Percentiles rank a stretch among this genome's conserved stretches.
phyloP scores from a whole-genome alignment of 1,140 invertebrate genomes.

The Pseudomyrmex dendroicus region DNA sequence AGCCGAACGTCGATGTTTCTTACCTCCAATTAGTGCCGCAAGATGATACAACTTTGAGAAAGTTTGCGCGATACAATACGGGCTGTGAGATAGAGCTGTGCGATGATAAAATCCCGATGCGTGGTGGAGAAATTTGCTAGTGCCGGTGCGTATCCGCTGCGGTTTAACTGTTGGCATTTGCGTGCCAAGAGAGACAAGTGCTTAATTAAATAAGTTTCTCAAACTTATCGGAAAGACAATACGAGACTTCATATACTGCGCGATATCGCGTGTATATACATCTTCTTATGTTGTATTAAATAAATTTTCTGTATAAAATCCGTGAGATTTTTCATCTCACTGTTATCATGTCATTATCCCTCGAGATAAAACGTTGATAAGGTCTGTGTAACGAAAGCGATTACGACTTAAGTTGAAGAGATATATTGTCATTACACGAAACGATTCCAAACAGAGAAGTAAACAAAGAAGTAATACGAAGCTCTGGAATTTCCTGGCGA shows the following conservation, averaged over 20 bases:
- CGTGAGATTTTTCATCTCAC: neutral
- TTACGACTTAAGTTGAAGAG: no score
- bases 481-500: neutral
- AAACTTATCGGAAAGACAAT: slow-evolving; percentile 11
- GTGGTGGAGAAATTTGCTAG: neutral
- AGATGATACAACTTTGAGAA: slow-evolving; percentile 45
- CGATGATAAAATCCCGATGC: slow-evolving; percentile 26
- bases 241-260: neutral
- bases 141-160: neutral
- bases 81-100: slow-evolving; percentile 19
- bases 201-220: slow-evolving; percentile 48
- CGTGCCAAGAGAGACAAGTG: neutral
- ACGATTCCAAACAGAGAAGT: no score
- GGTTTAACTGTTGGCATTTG: slow-evolving; percentile 14
- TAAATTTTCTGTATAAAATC: neutral
- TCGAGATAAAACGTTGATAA: neutral
- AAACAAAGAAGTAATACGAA: neutral
- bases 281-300: no score
- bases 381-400: neutral
- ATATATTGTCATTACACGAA: no score
- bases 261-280: neutral
- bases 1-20: slow-evolving; percentile 45
- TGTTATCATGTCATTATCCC: neutral
- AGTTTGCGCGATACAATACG: slow-evolving; percentile 43
- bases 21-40: slow-evolving; percentile 49